Base-by-base conservation (phyloP, 1,140 invertebrate genomes). In the Drosophila paulistorum region DNA sequence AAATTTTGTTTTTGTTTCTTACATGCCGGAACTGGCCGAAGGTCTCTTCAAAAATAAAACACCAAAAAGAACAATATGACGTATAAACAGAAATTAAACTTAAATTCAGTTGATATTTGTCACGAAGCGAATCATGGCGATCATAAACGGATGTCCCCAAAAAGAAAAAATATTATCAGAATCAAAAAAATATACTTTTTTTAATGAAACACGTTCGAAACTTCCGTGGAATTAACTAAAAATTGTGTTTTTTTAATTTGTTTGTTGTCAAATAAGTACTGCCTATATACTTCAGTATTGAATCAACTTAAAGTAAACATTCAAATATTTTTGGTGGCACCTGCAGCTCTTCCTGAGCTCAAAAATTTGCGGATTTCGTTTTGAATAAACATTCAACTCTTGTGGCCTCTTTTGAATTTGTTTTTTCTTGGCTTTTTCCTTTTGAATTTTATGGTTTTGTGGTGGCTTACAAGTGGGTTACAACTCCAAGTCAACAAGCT, bases 11-110 rank as follows among this genome's bases (percentile, higher is more conserved):
- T 65, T 58, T 13, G 71, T 66, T 55, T 72, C 54, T 75, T 86
- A 61, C 63, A 85, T 87, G 84, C 84, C 84, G 83, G 79, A 86
- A 89, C 84, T 86, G 54, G 20, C 58, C 7, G 74, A 82, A 87
- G 69, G 80, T 74, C 64, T 60, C 54, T 57, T 66, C 55, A 54
- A 65, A 74, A 70, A 67, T 69, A 79, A 57, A 7, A 23, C 17
- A 20, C 9, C 23, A n/a, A 9, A 30, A 51, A 30, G 54, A 57
- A 33, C 13, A 26, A 3, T 33, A 30, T 30, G 78, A 84, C 69
- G 62, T 69, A 73, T 89, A 80, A 80, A 74, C 60, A 75, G 69
- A 74, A 85, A 68, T 71, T 74, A 77, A 77, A 73, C 35, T 42
- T 58, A 30, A 68, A 69, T 71, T 57, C 68, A 80, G 73, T 48